Percentiles rank a stretch among this genome's conserved stretches.
phyloP scores from a whole-genome alignment of 2,797 vertebrate species.

The Poecilia velifera region DNA sequence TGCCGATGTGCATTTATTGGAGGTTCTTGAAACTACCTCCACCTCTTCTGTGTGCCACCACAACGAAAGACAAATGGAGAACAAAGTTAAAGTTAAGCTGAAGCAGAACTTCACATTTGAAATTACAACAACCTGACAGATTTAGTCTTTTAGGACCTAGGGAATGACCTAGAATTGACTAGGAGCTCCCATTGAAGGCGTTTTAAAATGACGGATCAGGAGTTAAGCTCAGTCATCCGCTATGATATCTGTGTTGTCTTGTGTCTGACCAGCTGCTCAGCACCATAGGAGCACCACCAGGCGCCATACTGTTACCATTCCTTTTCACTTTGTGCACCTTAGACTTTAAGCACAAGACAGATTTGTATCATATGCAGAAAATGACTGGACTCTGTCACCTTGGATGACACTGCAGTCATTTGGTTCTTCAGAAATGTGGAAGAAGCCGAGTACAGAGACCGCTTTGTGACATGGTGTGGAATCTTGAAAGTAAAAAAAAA shows the following conservation, averaged over 20 bases:
- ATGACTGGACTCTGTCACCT: not conserved
- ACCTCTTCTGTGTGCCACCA: slow-evolving; percentile 19
- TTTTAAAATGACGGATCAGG: not conserved
- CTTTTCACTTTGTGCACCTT: not conserved
- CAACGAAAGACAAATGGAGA: slow-evolving; percentile 3
- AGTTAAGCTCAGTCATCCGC: not conserved
- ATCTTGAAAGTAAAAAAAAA: not conserved
- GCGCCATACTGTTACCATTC: not conserved
- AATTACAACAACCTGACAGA: not conserved
- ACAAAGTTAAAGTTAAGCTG: slow-evolving; percentile 26
- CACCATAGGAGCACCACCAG: not conserved
- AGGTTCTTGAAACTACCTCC: slow-evolving; percentile 61
- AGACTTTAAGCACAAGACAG: not conserved
- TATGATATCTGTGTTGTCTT: not conserved
- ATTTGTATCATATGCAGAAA: not conserved
- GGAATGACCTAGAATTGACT: not conserved
- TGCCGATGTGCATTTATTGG: slow-evolving; percentile 70
- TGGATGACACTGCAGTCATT: not conserved
- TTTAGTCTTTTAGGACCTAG: not conserved
- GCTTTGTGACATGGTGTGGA: not conserved
- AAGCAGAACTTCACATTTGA: slow-evolving; percentile 13
- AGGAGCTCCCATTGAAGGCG: too few relatives aligned
- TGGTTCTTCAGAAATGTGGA: not conserved
- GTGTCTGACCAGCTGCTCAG: not conserved
- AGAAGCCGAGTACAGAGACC: not conserved